Conservation (phyloP, 2,888 invertebrate genomes). For the Troides helena region DNA sequence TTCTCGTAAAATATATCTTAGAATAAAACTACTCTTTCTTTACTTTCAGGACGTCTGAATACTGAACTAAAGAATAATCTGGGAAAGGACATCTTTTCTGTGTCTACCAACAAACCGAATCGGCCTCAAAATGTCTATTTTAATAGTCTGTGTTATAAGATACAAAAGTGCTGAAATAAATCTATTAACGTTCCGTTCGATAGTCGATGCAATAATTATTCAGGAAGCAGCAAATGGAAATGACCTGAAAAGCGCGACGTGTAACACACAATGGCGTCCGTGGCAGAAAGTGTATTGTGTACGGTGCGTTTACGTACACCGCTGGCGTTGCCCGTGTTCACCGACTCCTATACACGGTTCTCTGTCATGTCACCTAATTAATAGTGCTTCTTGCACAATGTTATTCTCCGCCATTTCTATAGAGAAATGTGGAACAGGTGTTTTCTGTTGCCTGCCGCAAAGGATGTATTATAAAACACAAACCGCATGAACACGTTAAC, state of each 20-base stretch:
- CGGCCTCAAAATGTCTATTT: too few species aligned
- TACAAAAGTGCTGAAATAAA: not conserved
- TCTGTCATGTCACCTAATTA: slow-evolving; percentile 61
- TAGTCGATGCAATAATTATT: slow-evolving; percentile 58
- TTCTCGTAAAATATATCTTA: too few species aligned
- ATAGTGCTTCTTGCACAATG: slow-evolving; percentile 39
- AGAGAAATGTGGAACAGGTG: slow-evolving; percentile 37
- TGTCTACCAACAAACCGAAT: too few species aligned
- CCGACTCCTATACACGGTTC: slow-evolving; percentile 50
- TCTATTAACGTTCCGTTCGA: slow-evolving; percentile 43
- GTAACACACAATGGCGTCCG: slow-evolving; percentile 63
- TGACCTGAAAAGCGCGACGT: slow-evolving; percentile 73
- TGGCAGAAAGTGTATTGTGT: slow-evolving; percentile 70
- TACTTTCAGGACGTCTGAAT: too few species aligned
- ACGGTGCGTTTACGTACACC: slow-evolving; percentile 54
- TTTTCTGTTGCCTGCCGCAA: slow-evolving; percentile 8
- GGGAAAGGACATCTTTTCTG: too few species aligned
- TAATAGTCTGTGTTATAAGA: too few species aligned
- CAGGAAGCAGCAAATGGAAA: slow-evolving; percentile 65
- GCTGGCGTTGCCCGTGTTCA: slow-evolving; percentile 54
- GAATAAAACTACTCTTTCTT: too few species aligned
- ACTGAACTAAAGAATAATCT: too few species aligned
- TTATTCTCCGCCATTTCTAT: slow-evolving; percentile 37
- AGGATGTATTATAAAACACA: not conserved
- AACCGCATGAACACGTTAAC: too few species aligned